Conservation (phyloP, 2,113 vertebrate genomes). For the Halcyon malimbica region DNA sequence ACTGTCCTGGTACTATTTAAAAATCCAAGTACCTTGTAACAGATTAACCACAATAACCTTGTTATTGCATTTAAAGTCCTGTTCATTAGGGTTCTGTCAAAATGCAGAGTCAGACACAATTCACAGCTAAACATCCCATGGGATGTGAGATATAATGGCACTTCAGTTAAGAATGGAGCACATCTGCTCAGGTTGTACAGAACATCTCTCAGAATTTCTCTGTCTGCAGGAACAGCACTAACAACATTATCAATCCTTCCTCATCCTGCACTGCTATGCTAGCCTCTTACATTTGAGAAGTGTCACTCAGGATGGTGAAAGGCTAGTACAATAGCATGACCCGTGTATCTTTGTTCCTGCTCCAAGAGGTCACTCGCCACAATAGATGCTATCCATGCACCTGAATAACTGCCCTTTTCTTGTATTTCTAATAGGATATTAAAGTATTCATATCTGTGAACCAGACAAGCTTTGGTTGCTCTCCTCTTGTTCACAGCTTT, state of each 20-base stretch:
- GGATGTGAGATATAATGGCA: neutral
- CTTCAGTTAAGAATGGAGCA: neutral
- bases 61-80: neutral
- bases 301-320: neutral
- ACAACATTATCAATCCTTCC: neutral
- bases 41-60: neutral
- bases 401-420: neutral
- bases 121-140: neutral
- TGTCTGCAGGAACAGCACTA: neutral
- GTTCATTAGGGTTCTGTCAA: neutral
- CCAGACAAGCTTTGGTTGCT: neutral
- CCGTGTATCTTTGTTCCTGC: neutral
- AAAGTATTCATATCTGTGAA: neutral
- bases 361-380: neutral
- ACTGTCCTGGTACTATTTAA: neutral
- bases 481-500: neutral
- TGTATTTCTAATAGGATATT: neutral
- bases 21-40: neutral
- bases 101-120: neutral
- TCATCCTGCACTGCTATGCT: neutral
- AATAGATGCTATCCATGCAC: neutral
- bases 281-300: neutral
- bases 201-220: neutral
- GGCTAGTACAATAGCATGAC: neutral
- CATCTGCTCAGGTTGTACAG: neutral